These are phyloP conservation scores for Hyperoodon ampullatus DNA, from an alignment of 2,113 vertebrate species.

Conservation along the genomic window DNA sequence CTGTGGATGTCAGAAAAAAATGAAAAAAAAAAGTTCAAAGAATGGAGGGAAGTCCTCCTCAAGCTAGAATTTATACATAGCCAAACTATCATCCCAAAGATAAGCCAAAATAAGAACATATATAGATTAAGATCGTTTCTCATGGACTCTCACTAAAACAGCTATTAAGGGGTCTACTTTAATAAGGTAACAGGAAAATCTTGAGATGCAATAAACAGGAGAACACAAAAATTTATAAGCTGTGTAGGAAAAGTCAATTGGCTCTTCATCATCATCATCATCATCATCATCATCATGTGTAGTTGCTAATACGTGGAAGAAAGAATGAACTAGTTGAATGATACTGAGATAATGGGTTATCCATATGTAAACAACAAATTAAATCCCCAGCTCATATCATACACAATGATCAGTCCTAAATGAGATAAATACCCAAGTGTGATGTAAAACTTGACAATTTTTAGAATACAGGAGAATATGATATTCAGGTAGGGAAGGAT, in stretches of 20 bases:
- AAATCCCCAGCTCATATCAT: background rate
- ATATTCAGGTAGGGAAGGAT: background rate
- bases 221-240: background rate
- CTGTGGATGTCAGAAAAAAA: background rate
- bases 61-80: conserved; percentile 35
- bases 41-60: background rate
- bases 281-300: background rate
- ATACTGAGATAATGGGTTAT: background rate
- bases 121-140: background rate
- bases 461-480: conserved; percentile 1
- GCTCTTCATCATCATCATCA: background rate
- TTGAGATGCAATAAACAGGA: background rate
- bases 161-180: background rate
- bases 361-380: background rate
- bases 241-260: background rate
- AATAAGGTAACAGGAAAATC: background rate
- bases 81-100: conserved; percentile 1
- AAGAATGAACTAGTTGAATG: background rate
- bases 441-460: background rate
- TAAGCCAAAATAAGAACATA: background rate
- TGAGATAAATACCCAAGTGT: background rate
- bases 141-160: background rate
- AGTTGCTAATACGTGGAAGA: background rate
- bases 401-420: background rate
- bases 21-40: background rate